phyloP scores from a whole-genome alignment of 1,140 invertebrate species.

The Intoshia linei region DNA sequence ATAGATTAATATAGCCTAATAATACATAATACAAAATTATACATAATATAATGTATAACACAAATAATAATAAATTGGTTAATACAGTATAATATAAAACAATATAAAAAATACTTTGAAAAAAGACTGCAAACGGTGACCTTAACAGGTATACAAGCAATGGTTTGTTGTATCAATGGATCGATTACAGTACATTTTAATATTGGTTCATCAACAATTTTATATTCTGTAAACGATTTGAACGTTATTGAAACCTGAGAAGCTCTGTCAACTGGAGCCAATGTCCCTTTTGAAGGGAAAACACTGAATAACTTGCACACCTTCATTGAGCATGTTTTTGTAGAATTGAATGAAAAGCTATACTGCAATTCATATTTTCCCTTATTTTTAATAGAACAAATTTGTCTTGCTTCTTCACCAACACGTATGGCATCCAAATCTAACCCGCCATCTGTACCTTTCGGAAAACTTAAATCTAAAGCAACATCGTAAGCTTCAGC shows the following conservation, averaged over 20 bases:
- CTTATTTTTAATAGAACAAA: slow-evolving; percentile 21
- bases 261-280: slow-evolving; percentile 14
- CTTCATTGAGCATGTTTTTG: slow-evolving; percentile 10
- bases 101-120: slow-evolving; percentile 15
- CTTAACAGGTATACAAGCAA: slow-evolving; percentile 22
- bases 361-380: slow-evolving; percentile 23
- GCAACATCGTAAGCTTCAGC: slow-evolving; percentile 24
- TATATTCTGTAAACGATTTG: slow-evolving; percentile 14
- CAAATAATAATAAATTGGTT: neutral
- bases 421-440: slow-evolving; percentile 21
- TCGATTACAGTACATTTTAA: slow-evolving; percentile 21
- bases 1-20: neutral
- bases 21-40: neutral
- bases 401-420: slow-evolving; percentile 18
- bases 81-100: neutral
- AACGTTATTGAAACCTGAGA: slow-evolving; percentile 11
- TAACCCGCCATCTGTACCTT: slow-evolving; percentile 21
- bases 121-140: slow-evolving; percentile 18
- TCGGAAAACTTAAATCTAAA: slow-evolving; percentile 23
- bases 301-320: slow-evolving; percentile 14
- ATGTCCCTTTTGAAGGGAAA: slow-evolving; percentile 12
- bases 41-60: neutral
- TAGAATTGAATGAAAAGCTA: slow-evolving; percentile 16
- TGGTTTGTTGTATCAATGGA: slow-evolving; percentile 14
- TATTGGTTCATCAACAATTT: slow-evolving; percentile 16